phyloP scores from a whole-genome alignment of 2,888 invertebrate genomes.

The Agonopterix subpropinquella region DNA sequence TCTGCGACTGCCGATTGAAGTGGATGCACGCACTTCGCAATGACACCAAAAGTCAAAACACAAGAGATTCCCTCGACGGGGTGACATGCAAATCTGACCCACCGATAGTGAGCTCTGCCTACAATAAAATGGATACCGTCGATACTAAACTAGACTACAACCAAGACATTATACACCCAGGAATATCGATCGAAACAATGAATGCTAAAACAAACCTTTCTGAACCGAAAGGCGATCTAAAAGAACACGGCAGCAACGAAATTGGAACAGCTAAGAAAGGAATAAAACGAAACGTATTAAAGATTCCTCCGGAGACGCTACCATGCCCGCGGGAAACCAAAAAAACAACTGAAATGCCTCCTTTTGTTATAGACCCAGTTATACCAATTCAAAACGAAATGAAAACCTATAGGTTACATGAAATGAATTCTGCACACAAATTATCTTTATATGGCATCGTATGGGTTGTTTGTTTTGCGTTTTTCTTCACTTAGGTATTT shows the following conservation, averaged over 20 bases:
- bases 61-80: slow-evolving; percentile 81
- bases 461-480: slow-evolving; percentile 46
- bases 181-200: slow-evolving; percentile 49
- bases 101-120: slow-evolving; percentile 62
- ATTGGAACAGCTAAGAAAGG: slow-evolving; percentile 39
- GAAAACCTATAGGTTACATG: slow-evolving; percentile 63
- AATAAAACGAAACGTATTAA: slow-evolving; percentile 52
- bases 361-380: slow-evolving; percentile 52
- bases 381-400: slow-evolving; percentile 68
- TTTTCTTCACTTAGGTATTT: slow-evolving; percentile 52
- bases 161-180: slow-evolving; percentile 51
- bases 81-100: slow-evolving; percentile 82
- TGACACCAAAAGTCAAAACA: slow-evolving; percentile 83
- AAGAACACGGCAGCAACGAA: slow-evolving; percentile 37
- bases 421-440: slow-evolving; percentile 37
- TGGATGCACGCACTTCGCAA: slow-evolving; percentile 86
- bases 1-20: slow-evolving; percentile 87
- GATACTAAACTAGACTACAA: slow-evolving; percentile 51
- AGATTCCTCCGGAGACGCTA: slow-evolving; percentile 57
- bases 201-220: slow-evolving; percentile 51
- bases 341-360: slow-evolving; percentile 52
- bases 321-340: slow-evolving; percentile 56
- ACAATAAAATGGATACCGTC: slow-evolving; percentile 55
- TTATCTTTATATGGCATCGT: slow-evolving; percentile 22
- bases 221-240: slow-evolving; percentile 38